Percentiles rank a stretch among this genome's conserved stretches.
Evolutionary conservation across 2,113 vertebrate genomes (phyloP).

Genomic region (Lepus timidus): DNA sequence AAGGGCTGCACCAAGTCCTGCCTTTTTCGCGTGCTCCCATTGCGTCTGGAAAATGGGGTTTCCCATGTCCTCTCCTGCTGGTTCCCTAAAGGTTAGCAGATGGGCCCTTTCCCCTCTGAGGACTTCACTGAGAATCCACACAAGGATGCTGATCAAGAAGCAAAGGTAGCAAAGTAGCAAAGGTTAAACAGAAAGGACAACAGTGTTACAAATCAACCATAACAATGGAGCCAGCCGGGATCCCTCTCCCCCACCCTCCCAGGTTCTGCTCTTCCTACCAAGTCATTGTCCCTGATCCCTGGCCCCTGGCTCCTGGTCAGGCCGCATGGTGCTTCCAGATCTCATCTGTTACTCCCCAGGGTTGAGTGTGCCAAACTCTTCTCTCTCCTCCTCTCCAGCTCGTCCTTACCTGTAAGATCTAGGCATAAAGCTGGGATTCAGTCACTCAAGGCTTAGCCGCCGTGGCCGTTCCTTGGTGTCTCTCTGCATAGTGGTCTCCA

Average conservation of each 20-base stretch:
- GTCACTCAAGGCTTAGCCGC: not conserved
- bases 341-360: not conserved
- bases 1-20: not conserved
- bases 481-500: not conserved
- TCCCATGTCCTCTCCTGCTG: not conserved
- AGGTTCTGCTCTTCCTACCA: not conserved
- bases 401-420: not conserved
- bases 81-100: not conserved
- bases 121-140: not conserved
- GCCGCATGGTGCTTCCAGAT: not conserved
- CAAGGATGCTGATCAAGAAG: slow-evolving; percentile 9
- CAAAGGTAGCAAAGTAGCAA: not conserved
- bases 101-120: not conserved
- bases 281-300: not conserved
- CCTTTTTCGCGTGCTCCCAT: not conserved
- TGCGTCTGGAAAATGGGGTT: not conserved
- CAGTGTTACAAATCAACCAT: slow-evolving; percentile 21
- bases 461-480: not conserved
- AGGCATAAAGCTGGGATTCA: not conserved
- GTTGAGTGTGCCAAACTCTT: not conserved
- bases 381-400: not conserved
- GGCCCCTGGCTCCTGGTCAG: not conserved
- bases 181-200: not conserved
- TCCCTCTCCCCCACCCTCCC: too few species aligned
- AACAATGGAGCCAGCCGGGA: not conserved